A percentile compares a stretch with the other conserved stretches of the same genome.
Evolutionary conservation across 2,888 invertebrate genomes (phyloP).

Genomic region (Tuberolachnus salignus): DNA sequence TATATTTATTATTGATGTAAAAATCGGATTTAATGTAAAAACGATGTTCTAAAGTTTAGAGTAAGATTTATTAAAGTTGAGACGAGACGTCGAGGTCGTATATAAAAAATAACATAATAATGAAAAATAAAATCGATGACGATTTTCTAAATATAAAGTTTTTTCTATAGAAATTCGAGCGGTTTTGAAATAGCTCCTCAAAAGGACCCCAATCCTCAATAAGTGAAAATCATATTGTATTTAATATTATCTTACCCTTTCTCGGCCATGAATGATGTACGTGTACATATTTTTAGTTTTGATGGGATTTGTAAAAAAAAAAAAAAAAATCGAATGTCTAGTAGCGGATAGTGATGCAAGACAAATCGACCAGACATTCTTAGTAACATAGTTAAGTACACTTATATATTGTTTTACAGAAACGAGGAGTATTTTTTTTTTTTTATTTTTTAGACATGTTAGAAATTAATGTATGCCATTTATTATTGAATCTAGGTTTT

Average conservation of each 20-base stretch:
- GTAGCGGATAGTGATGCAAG: background rate
- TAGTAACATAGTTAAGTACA: too few relatives aligned
- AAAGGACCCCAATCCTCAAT: background rate
- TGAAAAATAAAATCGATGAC: too few relatives aligned
- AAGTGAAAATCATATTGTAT: background rate
- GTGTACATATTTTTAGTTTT: background rate
- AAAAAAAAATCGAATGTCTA: background rate
- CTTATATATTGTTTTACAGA: too few relatives aligned
- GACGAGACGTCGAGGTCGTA: too few relatives aligned
- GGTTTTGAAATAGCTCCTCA: too few relatives aligned
- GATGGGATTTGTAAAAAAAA: background rate
- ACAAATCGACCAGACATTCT: background rate
- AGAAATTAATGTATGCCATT: background rate
- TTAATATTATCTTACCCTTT: background rate
- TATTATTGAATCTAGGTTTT: background rate
- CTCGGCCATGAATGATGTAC: background rate
- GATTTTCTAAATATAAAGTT: too few relatives aligned
- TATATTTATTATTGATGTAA: too few relatives aligned
- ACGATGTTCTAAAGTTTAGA: too few relatives aligned
- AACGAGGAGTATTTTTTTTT: background rate
- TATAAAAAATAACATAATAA: too few relatives aligned
- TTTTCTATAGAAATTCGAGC: too few relatives aligned
- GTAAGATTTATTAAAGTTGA: too few relatives aligned
- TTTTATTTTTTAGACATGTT: background rate
- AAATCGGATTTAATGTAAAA: too few relatives aligned